Evolutionary conservation across 2,888 invertebrate genomes (phyloP), one percentile per base, ranked within the genome.

Genomic region (Agrilus mali): DNA sequence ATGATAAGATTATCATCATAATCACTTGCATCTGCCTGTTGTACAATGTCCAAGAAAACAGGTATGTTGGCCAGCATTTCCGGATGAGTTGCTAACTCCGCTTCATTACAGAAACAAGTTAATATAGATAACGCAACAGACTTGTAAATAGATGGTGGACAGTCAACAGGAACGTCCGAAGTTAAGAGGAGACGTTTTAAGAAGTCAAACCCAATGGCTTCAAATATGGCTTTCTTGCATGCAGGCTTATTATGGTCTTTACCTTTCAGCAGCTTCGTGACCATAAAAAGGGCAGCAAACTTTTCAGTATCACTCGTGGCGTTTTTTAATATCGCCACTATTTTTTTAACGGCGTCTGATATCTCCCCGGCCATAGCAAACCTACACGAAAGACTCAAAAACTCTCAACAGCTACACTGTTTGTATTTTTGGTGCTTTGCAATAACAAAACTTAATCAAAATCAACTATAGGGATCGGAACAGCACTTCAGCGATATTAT

Each of bases 251-350:
- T 78, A 61, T 88, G 86, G 57, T 89, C 86, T 60, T 84, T 84
- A 50, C 82, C 81, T 65, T 87, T 86, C 33, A 92, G 82, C 42
- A 90, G 67, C 65, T 92, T 93, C 3, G 92, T 90, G 41, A 92
- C 88, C 82, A 92, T 84, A 64, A 92, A 89, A 40, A 93, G 73
- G 1, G 85, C 88, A 34, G 92, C 90, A 64, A 93, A 89, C 64
- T 88, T 90, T 65, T 92, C 90, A 1, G 89, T 89, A 65, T 93
- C 92, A 61, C 78, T 83, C 57, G 78, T 77, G 10, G 88, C 85
- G 58, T 77, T 76, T 64, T 85, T 82, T 53, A 93, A 66, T 57
- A 89, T 81, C 48, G 78, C 77, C 53, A 83, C 79, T 69, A 89
- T 89, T 74, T 88, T 87, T 65, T 84, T 80, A 50, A 92, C 84